Evolutionary conservation across 2,797 vertebrate genomes (phyloP).

Genomic region (Sus cebifrons): DNA sequence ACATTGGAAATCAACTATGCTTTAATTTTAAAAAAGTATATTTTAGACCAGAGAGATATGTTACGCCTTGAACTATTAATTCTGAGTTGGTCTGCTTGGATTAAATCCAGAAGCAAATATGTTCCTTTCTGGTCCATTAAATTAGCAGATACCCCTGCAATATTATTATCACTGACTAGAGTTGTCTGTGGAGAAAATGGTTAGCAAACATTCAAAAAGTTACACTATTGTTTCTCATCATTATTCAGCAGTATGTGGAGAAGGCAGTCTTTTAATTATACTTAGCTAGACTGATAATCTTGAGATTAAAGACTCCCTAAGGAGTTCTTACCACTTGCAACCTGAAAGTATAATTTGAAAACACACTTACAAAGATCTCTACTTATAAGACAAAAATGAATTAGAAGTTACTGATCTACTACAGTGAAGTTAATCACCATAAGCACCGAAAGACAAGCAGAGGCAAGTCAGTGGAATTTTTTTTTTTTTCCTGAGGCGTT

Average conservation of each 20-base stretch:
- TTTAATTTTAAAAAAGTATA: not conserved
- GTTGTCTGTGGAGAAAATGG: not conserved
- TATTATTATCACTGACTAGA: not conserved
- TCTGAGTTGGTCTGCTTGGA: not conserved
- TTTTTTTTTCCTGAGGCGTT: not conserved
- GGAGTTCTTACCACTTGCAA: constrained; percentile 74
- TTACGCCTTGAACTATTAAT: not conserved
- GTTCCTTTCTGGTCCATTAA: not conserved
- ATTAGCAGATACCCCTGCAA: constrained; percentile 4
- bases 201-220: constrained; percentile 48
- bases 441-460: constrained; percentile 56
- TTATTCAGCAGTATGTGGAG: constrained; percentile 65
- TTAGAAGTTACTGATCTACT: constrained; percentile 53
- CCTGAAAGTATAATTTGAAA: constrained; percentile 76
- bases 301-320: constrained; percentile 79
- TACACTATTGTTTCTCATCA: constrained; percentile 55
- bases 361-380: constrained; percentile 73
- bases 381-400: constrained; percentile 72
- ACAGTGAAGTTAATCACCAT: constrained; percentile 56
- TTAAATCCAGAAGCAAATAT: not conserved
- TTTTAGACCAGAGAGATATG: not conserved
- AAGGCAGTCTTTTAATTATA: constrained; percentile 77
- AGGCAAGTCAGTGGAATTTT: not conserved
- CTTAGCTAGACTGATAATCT: constrained; percentile 72
- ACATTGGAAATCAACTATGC: too few relatives aligned